These are phyloP conservation scores for Tipula unca DNA, from an alignment of 2,888 invertebrate species.

Conservation along the genomic window DNA sequence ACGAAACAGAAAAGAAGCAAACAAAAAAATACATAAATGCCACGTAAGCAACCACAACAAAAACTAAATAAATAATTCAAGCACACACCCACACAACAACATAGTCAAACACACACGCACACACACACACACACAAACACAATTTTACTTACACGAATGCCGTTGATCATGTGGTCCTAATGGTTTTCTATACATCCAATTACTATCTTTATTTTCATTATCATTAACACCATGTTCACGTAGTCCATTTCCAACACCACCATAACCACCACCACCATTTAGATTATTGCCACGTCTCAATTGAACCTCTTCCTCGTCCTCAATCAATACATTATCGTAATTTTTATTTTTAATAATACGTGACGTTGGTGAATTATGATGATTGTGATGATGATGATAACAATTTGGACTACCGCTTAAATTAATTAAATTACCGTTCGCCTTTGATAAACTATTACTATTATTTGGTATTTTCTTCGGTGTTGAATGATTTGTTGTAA, in stretches of 20 bases:
- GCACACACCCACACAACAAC: not conserved
- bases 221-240: conserved; percentile 31
- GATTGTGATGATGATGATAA: conserved; percentile 35
- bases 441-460: not conserved
- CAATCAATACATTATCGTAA: conserved; percentile 39
- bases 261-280: conserved; percentile 15
- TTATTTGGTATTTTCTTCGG: conserved; percentile 37
- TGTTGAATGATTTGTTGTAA: conserved; percentile 41
- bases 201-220: conserved; percentile 39
- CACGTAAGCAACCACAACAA: not conserved
- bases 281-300: conserved; percentile 31
- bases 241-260: not conserved
- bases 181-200: conserved; percentile 41
- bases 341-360: conserved; percentile 39
- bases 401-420: conserved; percentile 37
- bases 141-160: conserved; percentile 36
- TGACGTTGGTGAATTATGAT: conserved; percentile 37
- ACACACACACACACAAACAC: not conserved
- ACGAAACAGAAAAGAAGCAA: conserved; percentile 14
- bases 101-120: not conserved
- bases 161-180: conserved; percentile 40
- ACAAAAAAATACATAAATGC: not conserved
- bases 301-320: conserved; percentile 39
- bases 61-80: not conserved
- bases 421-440: conserved; percentile 33